Evolutionary conservation across 2,888 invertebrate species (phyloP), one percentile per base, ranked within the genome.

Genomic region (Acanthosoma haemorrhoidale): DNA sequence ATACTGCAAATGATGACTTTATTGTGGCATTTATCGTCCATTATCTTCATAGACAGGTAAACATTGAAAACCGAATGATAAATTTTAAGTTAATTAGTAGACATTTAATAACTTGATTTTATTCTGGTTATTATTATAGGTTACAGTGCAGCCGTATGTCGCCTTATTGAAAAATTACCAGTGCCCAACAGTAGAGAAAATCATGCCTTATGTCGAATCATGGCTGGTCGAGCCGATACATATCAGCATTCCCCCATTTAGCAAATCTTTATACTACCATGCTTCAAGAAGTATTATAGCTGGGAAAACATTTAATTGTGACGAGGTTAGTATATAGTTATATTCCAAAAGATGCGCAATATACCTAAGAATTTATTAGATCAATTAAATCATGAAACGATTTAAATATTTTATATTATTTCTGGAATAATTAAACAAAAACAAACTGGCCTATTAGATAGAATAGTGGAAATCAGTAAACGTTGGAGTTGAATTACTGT

Each of bases 31-130:
- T 67, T 51, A 67, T 67, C 32, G 57, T 57, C 18, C 51, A 51
- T 16, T 25, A 18, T 31, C 34, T 67, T 67, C 67, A 67, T 51
- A 51, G 41, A 11, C 67, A 67, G 57, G 67, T 57, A 67, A 43
- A 9, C 15, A 8, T 36, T 36, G 8, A 36, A 36, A 36, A 13
- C 13, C 8, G 8, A 36, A 36, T 36, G 8, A 13, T 36, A 9
- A 36, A 9, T 36, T 36, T 36, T 36, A 36, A 9, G 13, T 36
- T 36, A 9, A n/a, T n/a, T n/a, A n/a, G n/a, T n/a, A n/a, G n/a
- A n/a, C n/a, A 21, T 21, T 43, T 11, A 18, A 13, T 8, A 11
- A 1, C 1, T 43, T 21, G 21, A 9, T 43, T 2, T 13, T 21
- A 11, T 21, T 41, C 9, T 13, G 3, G 18, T 41, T 8, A 15